These are phyloP conservation scores for Lissonota sp. DNA, from an alignment of 2,888 invertebrate species.

Conservation along the genomic window DNA sequence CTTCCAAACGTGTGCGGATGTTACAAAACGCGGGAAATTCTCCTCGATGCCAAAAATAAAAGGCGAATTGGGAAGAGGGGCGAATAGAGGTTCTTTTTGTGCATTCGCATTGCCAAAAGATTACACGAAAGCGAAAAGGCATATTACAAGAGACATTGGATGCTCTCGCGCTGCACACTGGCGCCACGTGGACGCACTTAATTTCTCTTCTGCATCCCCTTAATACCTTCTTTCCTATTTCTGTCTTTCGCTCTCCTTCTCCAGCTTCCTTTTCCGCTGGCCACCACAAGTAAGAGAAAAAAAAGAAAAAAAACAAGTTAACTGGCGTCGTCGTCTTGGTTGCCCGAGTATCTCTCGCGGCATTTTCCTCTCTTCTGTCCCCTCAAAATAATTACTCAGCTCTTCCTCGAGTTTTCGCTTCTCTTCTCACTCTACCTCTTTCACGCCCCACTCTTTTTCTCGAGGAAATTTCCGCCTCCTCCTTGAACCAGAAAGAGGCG, in stretches of 20 bases:
- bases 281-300: slow-evolving; percentile 24
- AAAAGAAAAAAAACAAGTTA: slow-evolving; percentile 25
- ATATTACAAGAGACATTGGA: slow-evolving; percentile 43
- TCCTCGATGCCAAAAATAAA: slow-evolving; percentile 54
- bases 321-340: slow-evolving; percentile 32
- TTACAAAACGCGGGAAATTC: not conserved
- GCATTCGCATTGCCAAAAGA: slow-evolving; percentile 64
- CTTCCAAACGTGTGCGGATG: slow-evolving; percentile 5
- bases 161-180: slow-evolving; percentile 5
- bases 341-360: slow-evolving; percentile 18
- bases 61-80: slow-evolving; percentile 7
- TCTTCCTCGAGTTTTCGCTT: slow-evolving; percentile 31
- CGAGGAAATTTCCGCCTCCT: not conserved
- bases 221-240: slow-evolving; percentile 13
- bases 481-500: slow-evolving; percentile 39
- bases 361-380: slow-evolving; percentile 40
- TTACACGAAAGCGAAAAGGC: slow-evolving; percentile 61
- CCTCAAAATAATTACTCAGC: slow-evolving; percentile 52
- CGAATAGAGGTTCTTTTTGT: not conserved
- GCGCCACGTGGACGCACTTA: slow-evolving; percentile 66
- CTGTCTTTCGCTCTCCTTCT: slow-evolving; percentile 15
- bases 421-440: slow-evolving; percentile 14
- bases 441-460: slow-evolving; percentile 7
- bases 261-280: slow-evolving; percentile 10
- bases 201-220: slow-evolving; percentile 5